Conservation (phyloP, 2,113 vertebrate genomes). For the Xiphorhynchus elegans region DNA sequence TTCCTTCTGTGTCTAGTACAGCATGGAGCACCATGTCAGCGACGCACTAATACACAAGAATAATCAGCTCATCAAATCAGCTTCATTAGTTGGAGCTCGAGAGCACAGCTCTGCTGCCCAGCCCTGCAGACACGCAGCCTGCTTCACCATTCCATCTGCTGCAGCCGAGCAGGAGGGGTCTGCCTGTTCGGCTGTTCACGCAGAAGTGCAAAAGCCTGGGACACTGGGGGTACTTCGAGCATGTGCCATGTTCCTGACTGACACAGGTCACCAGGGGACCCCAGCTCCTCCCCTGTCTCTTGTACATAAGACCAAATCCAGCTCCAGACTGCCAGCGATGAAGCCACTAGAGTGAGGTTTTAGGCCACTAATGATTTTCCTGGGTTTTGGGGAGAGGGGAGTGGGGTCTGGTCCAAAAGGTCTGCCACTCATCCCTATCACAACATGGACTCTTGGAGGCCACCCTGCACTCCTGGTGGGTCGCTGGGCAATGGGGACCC, state of each 20-base stretch:
- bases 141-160: constrained; percentile 66
- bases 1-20: constrained; percentile 40
- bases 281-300: constrained; percentile 26
- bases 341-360: background rate
- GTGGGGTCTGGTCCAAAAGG: background rate
- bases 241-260: constrained; percentile 37
- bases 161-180: constrained; percentile 53
- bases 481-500: background rate
- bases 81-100: constrained; percentile 58
- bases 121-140: constrained; percentile 57
- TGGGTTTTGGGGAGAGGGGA: background rate
- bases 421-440: background rate
- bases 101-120: constrained; percentile 52
- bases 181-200: constrained; percentile 32
- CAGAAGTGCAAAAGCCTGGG: constrained; percentile 29
- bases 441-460: accelerated
- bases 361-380: background rate
- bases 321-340: background rate
- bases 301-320: background rate
- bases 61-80: constrained; percentile 71
- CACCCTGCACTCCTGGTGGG: accelerated
- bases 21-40: constrained; percentile 33
- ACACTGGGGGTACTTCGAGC: background rate
- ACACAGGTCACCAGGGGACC: constrained; percentile 16
- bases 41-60: constrained; percentile 62